Base-by-base conservation (phyloP, 2,113 vertebrate species). In the Chaetodon auriga region DNA sequence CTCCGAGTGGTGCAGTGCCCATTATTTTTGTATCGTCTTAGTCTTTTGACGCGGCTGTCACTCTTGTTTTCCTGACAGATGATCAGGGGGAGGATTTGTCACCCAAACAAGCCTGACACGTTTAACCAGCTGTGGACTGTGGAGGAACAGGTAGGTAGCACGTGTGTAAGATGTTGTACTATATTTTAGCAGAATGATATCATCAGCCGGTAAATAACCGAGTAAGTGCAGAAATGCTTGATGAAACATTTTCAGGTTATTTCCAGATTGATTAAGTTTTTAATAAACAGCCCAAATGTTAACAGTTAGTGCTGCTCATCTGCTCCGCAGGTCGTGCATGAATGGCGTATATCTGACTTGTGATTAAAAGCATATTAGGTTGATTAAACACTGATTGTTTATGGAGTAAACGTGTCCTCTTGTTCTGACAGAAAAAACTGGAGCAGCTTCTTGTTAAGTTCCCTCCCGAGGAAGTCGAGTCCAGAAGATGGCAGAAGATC, bases 111-210 rank as follows among this genome's bases (percentile, higher is more conserved):
- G 95, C 96, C 98, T 6, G 98, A 99, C 94, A 98, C 98, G 13
- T 99, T 99, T 92, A 99, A 99, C 94, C 98, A 99, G 89, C 94
- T 99, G 85, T 99, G 98, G 98, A 98, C 97, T 73, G 95, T 99
- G 82, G 98, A 99, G 89, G 98, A 99, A 77, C 98, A 99, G 97
- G 98, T 99, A 95, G 61, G 88, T 61, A 23, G 9, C 4, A n/a
- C 14, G 8, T 41, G 1, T 75, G 19, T 2, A 13, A 23, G 21
- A 30, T 36, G 36, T 25, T 45, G 36, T 43, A 19, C 10, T 45
- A 0, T 7, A 36, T 74, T 68, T 69, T 1, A 19, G 25, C 36
- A 53, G 35, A 18, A 3, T 36, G 6, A n/a, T 2, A 12, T 35
- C 3, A 43, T 58, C 8, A 25, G 4, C 2, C 6, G 8, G 36